Base-by-base conservation (phyloP, 1,140 invertebrate genomes). In the Drosophila obscura region DNA sequence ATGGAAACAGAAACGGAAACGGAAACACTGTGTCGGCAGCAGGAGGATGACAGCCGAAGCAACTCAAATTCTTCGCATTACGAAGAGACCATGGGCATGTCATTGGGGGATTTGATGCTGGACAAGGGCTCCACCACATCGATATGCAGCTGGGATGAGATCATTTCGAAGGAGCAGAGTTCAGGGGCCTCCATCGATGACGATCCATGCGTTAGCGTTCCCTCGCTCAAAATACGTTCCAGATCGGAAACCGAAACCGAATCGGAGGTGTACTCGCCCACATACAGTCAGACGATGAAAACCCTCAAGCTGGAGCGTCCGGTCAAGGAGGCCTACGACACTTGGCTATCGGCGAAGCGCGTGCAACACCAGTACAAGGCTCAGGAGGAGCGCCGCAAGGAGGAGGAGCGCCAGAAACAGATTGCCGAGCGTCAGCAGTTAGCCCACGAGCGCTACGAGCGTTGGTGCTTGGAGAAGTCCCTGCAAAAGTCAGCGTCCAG, bases 131-230 rank as follows among this genome's bases (percentile, higher is more conserved):
- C 82, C 6, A 85, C 64, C 1, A 83, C 63, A 2, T 88, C 82
- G 28, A 75, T 87, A 57, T 82, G 79, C 63, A 88, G 83, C 49
- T 87, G 75, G 78, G 83, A 87, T 11, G 69, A 69, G 15, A 52
- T 53, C 4, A 24, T 74, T 22, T 80, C 77, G 7, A 31, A 48
- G 28, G 60, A 51, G 13, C 56, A 50, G 26, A 53, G 56, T 15
- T 13, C 59, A 7, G 39, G 39, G 1, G 16, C 19, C 5, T 26
- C 46, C 7, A 55, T 52, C 6, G 22, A 6, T 2, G 44, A 60
- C 22, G 35, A 39, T 3, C 46, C 22, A 1, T 55, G 55, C 43
- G 13, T 59, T 26, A 49, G 31, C 9, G 16, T 87, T 8, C 75
- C 82, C 0, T 41, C 51, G 2, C 64, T 87, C 1, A 60, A 62